phyloP scores from a whole-genome alignment of 1,140 invertebrate species.

The Drosophila sproati region DNA sequence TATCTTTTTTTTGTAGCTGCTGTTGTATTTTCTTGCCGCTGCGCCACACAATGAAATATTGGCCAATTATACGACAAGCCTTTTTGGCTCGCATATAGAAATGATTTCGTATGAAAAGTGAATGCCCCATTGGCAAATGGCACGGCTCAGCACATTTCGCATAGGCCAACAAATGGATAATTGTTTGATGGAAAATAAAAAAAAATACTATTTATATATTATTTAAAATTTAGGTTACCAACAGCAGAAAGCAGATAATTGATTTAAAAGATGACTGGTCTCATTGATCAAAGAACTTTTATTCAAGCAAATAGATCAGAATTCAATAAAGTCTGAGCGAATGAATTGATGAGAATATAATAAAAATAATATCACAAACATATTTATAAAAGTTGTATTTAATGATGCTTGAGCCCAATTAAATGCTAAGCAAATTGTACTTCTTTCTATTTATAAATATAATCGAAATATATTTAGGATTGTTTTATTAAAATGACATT shows the following conservation, averaged over 20 bases:
- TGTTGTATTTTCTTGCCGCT: conserved; percentile 25
- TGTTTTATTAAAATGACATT: not conserved
- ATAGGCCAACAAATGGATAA: conserved; percentile 36
- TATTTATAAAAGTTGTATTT: no score
- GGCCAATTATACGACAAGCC: conserved; percentile 66
- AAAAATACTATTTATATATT: not conserved
- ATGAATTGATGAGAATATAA: not conserved
- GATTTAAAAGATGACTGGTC: not conserved
- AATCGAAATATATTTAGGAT: no score
- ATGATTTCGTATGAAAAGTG: conserved; percentile 72
- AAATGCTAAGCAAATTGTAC: not conserved
- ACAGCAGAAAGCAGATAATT: not conserved
- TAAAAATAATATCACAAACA: not conserved
- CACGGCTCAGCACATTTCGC: conserved; percentile 39
- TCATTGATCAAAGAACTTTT: not conserved
- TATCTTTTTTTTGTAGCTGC: conserved; percentile 23
- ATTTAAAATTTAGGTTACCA: conserved; percentile 22
- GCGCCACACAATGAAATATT: conserved; percentile 67
- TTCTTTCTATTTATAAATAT: not conserved
- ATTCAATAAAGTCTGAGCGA: no score
- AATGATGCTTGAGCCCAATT: not conserved
- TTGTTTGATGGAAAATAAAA: conserved; percentile 20
- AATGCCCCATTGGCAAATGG: conserved; percentile 51
- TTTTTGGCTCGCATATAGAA: conserved; percentile 55
- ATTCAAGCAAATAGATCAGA: no score